A percentile compares a stretch with the other conserved stretches of the same genome.
These are phyloP conservation scores for Gari tellinella DNA, from an alignment of 2,888 invertebrate species.

Conservation along the genomic window DNA sequence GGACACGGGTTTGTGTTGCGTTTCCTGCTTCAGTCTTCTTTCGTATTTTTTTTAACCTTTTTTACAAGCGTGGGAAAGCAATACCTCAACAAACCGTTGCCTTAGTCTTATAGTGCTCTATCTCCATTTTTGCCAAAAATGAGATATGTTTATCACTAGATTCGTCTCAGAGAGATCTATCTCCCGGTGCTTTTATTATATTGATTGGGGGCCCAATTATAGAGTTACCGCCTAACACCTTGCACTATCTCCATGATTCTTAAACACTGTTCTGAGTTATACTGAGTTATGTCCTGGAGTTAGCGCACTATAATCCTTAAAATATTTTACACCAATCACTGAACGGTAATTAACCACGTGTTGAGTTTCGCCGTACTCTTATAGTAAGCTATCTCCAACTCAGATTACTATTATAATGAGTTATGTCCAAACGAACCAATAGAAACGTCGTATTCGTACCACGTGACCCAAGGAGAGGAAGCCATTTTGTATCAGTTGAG, in stretches of 20 bases:
- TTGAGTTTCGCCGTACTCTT: neutral
- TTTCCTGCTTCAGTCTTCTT: no score
- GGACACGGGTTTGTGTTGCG: no score
- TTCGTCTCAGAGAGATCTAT: constrained; percentile 18
- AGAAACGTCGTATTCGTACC: neutral
- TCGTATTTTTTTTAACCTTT: no score
- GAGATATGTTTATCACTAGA: neutral
- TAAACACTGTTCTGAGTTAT: neutral
- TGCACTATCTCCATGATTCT: constrained; percentile 11
- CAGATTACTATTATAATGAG: neutral
- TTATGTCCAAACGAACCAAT: neutral
- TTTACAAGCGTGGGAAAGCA: no score
- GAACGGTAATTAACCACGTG: constrained; percentile 5
- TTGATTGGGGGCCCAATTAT: constrained; percentile 1
- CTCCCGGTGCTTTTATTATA: constrained; percentile 9
- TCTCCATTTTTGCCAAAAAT: constrained; percentile 11
- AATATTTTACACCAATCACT: neutral
- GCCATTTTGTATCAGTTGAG: neutral
- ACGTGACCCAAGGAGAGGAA: neutral
- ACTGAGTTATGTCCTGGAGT: constrained; percentile 21
- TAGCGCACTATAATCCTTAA: constrained; percentile 3
- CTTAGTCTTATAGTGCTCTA: constrained; percentile 27
- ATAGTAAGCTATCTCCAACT: constrained; percentile 2
- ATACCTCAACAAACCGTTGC: no score
- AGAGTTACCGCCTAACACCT: neutral